Percentiles rank a stretch among this genome's conserved stretches.
phyloP scores from a whole-genome alignment of 2,113 vertebrate species.

The Scolopax mira region DNA sequence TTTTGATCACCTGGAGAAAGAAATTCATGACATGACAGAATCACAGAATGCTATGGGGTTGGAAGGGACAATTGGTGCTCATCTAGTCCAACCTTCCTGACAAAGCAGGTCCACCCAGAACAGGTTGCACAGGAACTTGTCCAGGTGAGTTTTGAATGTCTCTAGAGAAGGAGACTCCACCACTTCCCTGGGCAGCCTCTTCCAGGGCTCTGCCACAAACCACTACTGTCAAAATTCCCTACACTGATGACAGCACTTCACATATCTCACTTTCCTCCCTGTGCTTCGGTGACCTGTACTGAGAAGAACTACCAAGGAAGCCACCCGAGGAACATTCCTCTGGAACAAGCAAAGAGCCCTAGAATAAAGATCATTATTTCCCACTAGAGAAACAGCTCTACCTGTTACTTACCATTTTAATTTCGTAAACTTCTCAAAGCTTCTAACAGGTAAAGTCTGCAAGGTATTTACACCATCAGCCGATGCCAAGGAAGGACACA shows the following conservation, averaged over 20 bases:
- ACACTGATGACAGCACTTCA: neutral
- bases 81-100: too few species aligned
- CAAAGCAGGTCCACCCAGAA: too few species aligned
- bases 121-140: too few species aligned
- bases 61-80: too few species aligned
- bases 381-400: neutral
- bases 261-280: neutral
- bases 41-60: too few species aligned
- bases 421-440: neutral
- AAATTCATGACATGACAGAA: neutral
- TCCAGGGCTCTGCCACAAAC: neutral
- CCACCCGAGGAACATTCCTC: neutral
- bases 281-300: neutral
- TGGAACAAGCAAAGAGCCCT: neutral
- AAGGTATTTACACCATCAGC: neutral
- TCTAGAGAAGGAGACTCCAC: too few species aligned
- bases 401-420: neutral
- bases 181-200: too few species aligned
- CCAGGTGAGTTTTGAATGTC: too few species aligned
- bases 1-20: neutral
- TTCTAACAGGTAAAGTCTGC: neutral
- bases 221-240: neutral
- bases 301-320: neutral
- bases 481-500: neutral
- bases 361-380: neutral